Evolutionary conservation across 2,113 vertebrate species (phyloP).

Genomic region (Scomber colias): DNA sequence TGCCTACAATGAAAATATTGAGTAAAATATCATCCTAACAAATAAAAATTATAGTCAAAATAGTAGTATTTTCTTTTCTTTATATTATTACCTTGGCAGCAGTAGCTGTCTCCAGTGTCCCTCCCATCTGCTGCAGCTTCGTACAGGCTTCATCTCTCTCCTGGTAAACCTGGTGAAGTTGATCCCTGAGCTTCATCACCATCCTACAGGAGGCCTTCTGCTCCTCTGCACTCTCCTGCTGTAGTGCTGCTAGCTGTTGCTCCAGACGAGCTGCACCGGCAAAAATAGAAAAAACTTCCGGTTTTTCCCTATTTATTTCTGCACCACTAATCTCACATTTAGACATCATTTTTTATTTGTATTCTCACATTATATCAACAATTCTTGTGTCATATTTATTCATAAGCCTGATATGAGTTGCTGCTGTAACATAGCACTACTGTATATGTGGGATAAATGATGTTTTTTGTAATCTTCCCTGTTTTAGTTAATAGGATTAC

Average conservation of each 20-base stretch:
- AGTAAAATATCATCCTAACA: not conserved
- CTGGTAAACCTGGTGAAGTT: conserved; percentile 68
- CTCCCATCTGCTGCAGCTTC: conserved; percentile 71
- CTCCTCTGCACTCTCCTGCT: conserved; percentile 44
- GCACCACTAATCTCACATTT: too few species aligned
- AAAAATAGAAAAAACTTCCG: too few species aligned
- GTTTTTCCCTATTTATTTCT: too few species aligned
- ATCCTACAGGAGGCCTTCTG: conserved; percentile 36
- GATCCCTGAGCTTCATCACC: conserved; percentile 68
- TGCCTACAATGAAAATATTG: not conserved
- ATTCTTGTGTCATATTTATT: too few species aligned
- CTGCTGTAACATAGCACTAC: not conserved
- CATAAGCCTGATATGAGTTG: not conserved
- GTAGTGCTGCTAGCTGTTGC: conserved; percentile 52
- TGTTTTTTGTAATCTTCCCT: not conserved
- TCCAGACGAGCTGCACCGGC: conserved; percentile 73
- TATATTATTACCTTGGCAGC: conserved; percentile 75
- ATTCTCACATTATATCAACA: too few species aligned
- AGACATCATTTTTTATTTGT: too few species aligned
- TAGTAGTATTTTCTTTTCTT: too few species aligned
- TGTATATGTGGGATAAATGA: too few species aligned
- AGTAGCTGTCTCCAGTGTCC: conserved; percentile 78
- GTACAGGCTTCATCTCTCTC: conserved; percentile 59
- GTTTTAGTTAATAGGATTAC: not conserved
- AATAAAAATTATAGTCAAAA: too few species aligned